Evolutionary conservation across 2,113 vertebrate species (phyloP).

Genomic region (Hemichromis elongatus): DNA sequence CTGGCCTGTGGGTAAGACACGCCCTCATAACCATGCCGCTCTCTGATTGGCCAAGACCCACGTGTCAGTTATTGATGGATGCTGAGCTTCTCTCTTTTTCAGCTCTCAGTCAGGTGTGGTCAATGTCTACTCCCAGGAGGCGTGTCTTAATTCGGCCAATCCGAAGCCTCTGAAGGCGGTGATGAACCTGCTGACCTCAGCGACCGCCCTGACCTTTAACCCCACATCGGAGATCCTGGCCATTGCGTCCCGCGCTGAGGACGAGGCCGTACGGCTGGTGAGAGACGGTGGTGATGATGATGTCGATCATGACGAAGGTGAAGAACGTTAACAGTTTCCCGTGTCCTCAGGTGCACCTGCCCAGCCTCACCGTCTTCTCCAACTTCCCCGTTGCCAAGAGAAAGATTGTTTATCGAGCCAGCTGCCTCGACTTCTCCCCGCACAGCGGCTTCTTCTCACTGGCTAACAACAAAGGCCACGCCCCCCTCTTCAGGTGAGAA

Average conservation of each 20-base stretch:
- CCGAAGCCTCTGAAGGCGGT: constrained; percentile 87
- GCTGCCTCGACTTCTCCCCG: constrained; percentile 90
- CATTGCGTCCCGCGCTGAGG: constrained; percentile 77
- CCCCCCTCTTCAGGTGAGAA: constrained; percentile 90
- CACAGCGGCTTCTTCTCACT: constrained; percentile 90
- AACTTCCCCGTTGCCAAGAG: constrained; percentile 85
- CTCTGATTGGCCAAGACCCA: neutral
- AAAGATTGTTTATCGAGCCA: constrained; percentile 73
- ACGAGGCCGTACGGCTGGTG: constrained; percentile 88
- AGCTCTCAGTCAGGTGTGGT: constrained; percentile 86
- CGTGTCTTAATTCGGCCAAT: constrained; percentile 75
- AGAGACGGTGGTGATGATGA: constrained; percentile 4
- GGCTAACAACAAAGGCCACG: constrained; percentile 88
- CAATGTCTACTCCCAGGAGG: constrained; percentile 86
- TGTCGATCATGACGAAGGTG: neutral
- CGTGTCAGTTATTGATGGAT: neutral
- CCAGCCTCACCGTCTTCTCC: constrained; percentile 88
- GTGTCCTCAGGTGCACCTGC: constrained; percentile 82
- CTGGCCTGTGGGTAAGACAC: constrained; percentile 90
- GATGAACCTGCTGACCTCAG: constrained; percentile 89
- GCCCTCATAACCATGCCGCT: neutral
- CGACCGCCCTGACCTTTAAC: constrained; percentile 84
- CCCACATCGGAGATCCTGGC: constrained; percentile 86
- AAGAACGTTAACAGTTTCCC: neutral
- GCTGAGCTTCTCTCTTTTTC: neutral